Conservation (phyloP, 2,113 vertebrate genomes). For the Calidris pygmaea region DNA sequence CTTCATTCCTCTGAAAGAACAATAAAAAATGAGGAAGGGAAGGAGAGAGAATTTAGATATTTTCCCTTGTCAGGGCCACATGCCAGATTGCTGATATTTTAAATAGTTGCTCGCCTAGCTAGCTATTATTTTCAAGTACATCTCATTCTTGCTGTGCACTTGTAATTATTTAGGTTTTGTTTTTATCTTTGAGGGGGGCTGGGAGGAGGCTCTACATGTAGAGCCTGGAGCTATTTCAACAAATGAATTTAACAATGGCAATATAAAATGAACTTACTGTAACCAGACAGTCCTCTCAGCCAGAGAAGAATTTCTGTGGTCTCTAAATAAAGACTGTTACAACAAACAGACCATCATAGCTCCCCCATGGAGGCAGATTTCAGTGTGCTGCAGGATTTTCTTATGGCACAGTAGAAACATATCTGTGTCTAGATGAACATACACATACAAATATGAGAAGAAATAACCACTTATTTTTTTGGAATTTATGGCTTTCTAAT, state of each 20-base stretch:
- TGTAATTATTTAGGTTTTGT: neutral
- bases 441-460: neutral
- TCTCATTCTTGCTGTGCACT: neutral
- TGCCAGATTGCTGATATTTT: constrained; percentile 1
- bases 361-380: neutral
- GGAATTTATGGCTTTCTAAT: neutral
- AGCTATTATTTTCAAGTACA: neutral
- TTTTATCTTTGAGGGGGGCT: neutral
- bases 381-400: neutral
- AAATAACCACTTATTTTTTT: neutral
- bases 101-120: neutral
- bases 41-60: neutral
- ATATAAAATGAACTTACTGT: neutral
- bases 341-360: neutral
- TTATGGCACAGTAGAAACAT: neutral
- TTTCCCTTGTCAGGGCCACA: neutral
- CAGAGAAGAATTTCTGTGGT: constrained; percentile 2
- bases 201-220: neutral
- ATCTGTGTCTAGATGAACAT: fast-evolving
- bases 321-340: neutral
- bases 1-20: neutral
- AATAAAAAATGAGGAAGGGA: neutral
- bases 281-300: neutral
- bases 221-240: neutral
- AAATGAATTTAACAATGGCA: neutral